Conservation (phyloP, 2,113 vertebrate species). For the Prochilodus magdalenae region DNA sequence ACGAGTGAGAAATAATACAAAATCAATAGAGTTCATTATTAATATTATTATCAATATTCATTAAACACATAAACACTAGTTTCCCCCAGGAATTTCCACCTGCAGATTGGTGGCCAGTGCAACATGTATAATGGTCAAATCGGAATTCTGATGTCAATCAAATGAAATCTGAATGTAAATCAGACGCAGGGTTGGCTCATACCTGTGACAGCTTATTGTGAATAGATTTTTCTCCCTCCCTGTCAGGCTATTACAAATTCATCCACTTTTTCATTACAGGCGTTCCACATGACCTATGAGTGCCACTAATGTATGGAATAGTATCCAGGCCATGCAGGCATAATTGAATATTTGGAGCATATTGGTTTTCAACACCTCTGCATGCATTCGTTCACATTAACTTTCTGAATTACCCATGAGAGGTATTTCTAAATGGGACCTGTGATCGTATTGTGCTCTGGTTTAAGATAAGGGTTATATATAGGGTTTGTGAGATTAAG, state of each 20-base stretch:
- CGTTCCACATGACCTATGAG: slow-evolving; percentile 48
- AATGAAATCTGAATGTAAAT: slow-evolving; percentile 55
- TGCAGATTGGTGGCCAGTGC: slow-evolving; percentile 1
- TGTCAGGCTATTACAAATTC: slow-evolving; percentile 57
- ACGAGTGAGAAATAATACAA: background rate
- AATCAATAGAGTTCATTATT: background rate
- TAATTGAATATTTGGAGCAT: slow-evolving; percentile 54
- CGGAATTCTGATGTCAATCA: slow-evolving; percentile 49
- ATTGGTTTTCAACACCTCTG: slow-evolving; percentile 45
- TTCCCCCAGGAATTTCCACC: background rate
- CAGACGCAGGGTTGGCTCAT: slow-evolving; percentile 18
- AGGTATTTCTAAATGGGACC: background rate
- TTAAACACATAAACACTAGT: background rate
- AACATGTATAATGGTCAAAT: slow-evolving; percentile 38
- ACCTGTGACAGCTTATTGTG: slow-evolving; percentile 52
- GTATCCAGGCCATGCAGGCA: slow-evolving; percentile 9
- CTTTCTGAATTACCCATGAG: background rate
- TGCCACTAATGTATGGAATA: slow-evolving; percentile 55
- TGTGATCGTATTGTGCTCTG: background rate
- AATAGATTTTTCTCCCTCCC: slow-evolving; percentile 47
- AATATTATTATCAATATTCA: background rate
- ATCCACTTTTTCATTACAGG: slow-evolving; percentile 49
- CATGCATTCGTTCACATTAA: slow-evolving; percentile 5
- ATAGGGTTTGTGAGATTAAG: background rate
- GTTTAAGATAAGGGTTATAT: background rate